Percentiles rank a stretch among this genome's conserved stretches.
These are phyloP conservation scores for Strigamia maritima DNA, from an alignment of 2,888 invertebrate species.

Conservation along the genomic window DNA sequence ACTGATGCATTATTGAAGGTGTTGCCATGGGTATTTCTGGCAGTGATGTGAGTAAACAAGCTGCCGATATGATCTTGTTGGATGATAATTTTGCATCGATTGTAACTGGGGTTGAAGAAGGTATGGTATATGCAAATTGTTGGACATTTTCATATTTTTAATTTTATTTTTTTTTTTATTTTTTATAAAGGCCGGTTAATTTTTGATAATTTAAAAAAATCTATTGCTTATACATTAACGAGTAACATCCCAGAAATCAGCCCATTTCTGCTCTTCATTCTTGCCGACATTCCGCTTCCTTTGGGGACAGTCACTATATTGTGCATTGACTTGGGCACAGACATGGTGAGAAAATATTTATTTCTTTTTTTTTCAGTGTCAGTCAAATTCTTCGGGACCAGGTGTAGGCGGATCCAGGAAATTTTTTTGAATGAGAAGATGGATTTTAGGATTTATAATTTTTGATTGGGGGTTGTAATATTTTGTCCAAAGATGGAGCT, in stretches of 20 bases:
- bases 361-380: too few relatives aligned
- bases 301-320: slow-evolving; percentile 58
- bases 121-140: slow-evolving; percentile 39
- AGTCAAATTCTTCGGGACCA: too few relatives aligned
- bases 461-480: too few relatives aligned
- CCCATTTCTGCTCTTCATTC: slow-evolving; percentile 56
- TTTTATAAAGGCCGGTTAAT: slow-evolving; percentile 51
- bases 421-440: too few relatives aligned
- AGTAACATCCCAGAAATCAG: slow-evolving; percentile 58
- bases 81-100: slow-evolving; percentile 45
- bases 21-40: slow-evolving; percentile 92
- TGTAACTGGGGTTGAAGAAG: slow-evolving; percentile 46
- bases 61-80: slow-evolving; percentile 43
- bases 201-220: slow-evolving; percentile 59
- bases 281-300: slow-evolving; percentile 56
- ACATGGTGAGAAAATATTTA: slow-evolving; percentile 50
- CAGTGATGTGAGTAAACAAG: slow-evolving; percentile 80
- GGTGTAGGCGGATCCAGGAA: too few relatives aligned
- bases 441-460: too few relatives aligned
- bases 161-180: neutral
- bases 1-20: too few relatives aligned
- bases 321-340: slow-evolving; percentile 58
- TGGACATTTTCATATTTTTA: neutral
- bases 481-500: too few relatives aligned
- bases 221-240: slow-evolving; percentile 58